phyloP scores from a whole-genome alignment of 1,140 invertebrate genomes.

The Melanaphis sacchari region DNA sequence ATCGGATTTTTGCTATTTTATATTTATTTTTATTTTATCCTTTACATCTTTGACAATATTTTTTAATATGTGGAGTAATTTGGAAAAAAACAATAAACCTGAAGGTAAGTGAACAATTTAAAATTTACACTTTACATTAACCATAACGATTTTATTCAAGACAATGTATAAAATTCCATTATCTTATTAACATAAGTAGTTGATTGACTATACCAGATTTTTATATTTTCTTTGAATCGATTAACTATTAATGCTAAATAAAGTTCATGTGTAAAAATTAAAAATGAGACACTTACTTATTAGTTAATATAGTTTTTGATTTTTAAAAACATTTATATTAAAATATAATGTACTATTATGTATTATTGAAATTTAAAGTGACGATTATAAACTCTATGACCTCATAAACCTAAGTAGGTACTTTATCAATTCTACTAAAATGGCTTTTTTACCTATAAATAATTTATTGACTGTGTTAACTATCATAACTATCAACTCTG shows the following conservation, averaged over 20 bases:
- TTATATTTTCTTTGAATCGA: neutral
- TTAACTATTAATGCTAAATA: neutral
- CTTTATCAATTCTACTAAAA: too few species aligned
- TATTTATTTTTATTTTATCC: neutral
- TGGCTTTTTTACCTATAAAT: too few species aligned
- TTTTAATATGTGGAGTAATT: constrained; percentile 13
- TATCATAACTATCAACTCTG: too few species aligned
- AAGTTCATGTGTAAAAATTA: neutral
- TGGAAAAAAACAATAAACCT: neutral
- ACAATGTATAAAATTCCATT: neutral
- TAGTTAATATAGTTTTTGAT: neutral
- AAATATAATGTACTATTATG: neutral
- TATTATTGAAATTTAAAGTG: neutral
- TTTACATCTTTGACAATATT: neutral
- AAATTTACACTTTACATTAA: neutral
- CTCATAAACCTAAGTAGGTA: neutral
- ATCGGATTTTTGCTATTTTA: neutral
- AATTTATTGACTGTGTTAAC: too few species aligned
- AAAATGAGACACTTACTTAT: neutral
- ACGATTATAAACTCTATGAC: neutral
- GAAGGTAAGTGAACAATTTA: constrained; percentile 15
- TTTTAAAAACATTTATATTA: neutral
- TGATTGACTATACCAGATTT: neutral
- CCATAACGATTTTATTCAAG: neutral
- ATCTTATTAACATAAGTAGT: neutral